Percentiles rank a stretch among this genome's conserved stretches.
Evolutionary conservation across 1,140 invertebrate genomes (phyloP).

Genomic region (Drosophila prosaltans): DNA sequence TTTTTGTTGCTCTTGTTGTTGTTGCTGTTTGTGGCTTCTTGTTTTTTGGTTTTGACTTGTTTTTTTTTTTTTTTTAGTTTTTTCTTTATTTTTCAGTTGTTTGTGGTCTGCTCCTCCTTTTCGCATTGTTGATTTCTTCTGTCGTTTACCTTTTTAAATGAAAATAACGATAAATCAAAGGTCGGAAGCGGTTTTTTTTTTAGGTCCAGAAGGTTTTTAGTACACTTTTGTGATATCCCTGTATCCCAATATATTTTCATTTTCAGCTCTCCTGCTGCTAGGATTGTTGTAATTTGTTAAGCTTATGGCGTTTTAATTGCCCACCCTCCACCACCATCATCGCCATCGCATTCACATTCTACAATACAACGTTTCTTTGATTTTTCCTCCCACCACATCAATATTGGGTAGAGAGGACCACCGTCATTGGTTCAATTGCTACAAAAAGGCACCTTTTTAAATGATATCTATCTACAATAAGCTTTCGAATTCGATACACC

Average conservation of each 20-base stretch:
- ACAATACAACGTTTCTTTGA: background rate
- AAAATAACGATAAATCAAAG: conserved; percentile 81
- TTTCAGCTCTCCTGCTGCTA: conserved; percentile 6
- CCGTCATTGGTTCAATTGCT: conserved; percentile 1
- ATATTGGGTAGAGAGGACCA: conserved; percentile 2
- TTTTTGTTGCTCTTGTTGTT: conserved; percentile 33
- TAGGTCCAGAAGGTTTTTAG: background rate
- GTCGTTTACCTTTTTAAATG: conserved; percentile 80
- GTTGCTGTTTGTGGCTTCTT: conserved; percentile 34
- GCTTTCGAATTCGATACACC: conserved; percentile 10
- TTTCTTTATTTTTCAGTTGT: conserved; percentile 27
- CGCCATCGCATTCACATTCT: background rate
- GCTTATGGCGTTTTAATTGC: conserved; percentile 56
- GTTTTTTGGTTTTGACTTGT: conserved; percentile 24
- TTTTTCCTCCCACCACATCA: background rate
- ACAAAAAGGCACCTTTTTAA: background rate
- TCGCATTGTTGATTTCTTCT: conserved; percentile 74
- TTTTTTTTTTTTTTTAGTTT: conserved; percentile 36
- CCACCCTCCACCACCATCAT: conserved; percentile 15
- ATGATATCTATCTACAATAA: conserved; percentile 43
- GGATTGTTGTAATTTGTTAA: conserved; percentile 48
- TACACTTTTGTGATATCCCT: conserved; percentile 33
- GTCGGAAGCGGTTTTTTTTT: conserved; percentile 35
- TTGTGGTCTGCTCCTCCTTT: conserved; percentile 20
- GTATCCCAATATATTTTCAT: background rate